A percentile compares a stretch with the other conserved stretches of the same genome.
phyloP scores from a whole-genome alignment of 2,888 invertebrate genomes.

The Podotricha telesiphe region DNA sequence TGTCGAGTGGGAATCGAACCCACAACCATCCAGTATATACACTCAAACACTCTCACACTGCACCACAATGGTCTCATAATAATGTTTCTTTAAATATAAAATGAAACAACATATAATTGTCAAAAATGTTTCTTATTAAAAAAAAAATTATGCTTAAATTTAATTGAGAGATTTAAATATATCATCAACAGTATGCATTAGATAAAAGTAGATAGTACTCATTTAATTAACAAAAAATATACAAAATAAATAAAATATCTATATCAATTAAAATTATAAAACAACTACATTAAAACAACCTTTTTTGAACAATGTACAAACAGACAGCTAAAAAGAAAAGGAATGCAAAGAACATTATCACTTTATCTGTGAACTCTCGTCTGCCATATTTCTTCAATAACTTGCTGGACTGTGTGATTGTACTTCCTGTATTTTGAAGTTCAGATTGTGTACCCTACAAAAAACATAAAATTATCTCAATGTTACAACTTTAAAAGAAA shows the following conservation, averaged over 20 bases:
- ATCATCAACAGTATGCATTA: background rate
- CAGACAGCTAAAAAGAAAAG: constrained; percentile 95
- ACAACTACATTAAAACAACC: constrained; percentile 85
- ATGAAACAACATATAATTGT: background rate
- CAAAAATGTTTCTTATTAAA: background rate
- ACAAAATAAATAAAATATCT: constrained; percentile 27
- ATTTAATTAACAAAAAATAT: constrained; percentile 27
- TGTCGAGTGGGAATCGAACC: too few species aligned
- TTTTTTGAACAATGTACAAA: constrained; percentile 95
- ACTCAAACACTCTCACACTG: too few species aligned
- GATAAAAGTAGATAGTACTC: background rate
- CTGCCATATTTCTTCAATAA: constrained; percentile 96
- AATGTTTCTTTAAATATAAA: too few species aligned
- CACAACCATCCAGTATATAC: too few species aligned
- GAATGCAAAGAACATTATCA: constrained; percentile 93
- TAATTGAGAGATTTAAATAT: background rate
- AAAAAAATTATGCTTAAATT: background rate
- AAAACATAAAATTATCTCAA: too few species aligned
- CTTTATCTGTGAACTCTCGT: constrained; percentile 97
- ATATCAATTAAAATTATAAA: constrained; percentile 25
- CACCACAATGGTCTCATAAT: too few species aligned
- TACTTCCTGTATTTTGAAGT: constrained; percentile 92
- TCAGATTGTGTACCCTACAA: constrained; percentile 89
- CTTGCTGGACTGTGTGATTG: constrained; percentile 94
- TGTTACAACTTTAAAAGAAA: too few species aligned